Conservation (phyloP, 2,888 invertebrate genomes). For the Leistus spinibarbis region DNA sequence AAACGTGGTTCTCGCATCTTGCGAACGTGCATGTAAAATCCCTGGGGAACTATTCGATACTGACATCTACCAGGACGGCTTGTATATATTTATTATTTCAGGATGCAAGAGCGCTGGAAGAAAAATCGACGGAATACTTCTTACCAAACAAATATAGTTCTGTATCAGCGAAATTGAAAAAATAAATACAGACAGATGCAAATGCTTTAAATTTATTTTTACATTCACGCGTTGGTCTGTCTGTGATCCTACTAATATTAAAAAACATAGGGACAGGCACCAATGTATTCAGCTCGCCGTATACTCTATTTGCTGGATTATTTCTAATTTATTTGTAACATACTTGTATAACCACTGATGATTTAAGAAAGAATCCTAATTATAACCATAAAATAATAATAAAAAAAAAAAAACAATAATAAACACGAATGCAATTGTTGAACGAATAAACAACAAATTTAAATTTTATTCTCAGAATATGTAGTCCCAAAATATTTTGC, state of each 20-base stretch:
- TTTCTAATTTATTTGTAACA: no score
- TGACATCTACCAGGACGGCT: background rate
- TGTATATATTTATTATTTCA: background rate
- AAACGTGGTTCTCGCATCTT: background rate
- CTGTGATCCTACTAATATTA: background rate
- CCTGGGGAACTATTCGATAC: conserved; percentile 3
- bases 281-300: no score
- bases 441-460: no score
- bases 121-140: background rate
- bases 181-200: background rate
- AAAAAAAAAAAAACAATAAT: no score
- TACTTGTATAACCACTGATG: no score
- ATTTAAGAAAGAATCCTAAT: no score
- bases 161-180: background rate
- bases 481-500: no score
- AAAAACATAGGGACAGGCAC: no score
- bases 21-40: background rate
- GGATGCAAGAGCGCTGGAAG: background rate
- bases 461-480: no score
- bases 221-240: background rate
- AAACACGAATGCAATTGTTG: no score
- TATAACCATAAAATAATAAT: no score
- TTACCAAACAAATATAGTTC: background rate
- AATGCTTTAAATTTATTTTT: background rate
- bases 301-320: no score